These are phyloP conservation scores for Gortyna flavago DNA, from an alignment of 2,888 invertebrate species.

Conservation along the genomic window DNA sequence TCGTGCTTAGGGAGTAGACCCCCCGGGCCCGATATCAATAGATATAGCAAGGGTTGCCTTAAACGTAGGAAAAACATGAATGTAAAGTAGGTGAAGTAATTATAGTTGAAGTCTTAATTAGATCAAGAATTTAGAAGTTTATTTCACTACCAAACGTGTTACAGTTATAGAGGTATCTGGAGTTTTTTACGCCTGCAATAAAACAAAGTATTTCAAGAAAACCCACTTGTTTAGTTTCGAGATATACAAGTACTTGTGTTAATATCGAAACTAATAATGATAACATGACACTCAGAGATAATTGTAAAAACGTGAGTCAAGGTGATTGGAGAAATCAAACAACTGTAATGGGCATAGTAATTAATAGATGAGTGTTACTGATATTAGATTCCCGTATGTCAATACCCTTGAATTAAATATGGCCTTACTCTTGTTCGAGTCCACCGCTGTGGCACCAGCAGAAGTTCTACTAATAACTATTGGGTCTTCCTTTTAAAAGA, in stretches of 20 bases:
- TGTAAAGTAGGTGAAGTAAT: not conserved
- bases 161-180: conserved; percentile 25
- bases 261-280: conserved; percentile 41
- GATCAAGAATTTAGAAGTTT: conserved; percentile 7
- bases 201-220: conserved; percentile 20
- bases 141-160: conserved; percentile 1
- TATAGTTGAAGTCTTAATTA: conserved; percentile 12
- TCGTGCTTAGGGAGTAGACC: no score
- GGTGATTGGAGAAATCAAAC: conserved; percentile 5
- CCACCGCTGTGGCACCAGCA: not conserved
- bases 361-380: conserved; percentile 9
- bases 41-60: not conserved
- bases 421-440: not conserved
- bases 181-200: conserved; percentile 1
- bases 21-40: not conserved
- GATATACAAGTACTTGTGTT: conserved; percentile 25
- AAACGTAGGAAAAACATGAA: not conserved
- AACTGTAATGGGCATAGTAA: conserved; percentile 1
- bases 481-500: no score
- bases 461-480: not conserved
- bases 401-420: not conserved
- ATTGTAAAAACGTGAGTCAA: conserved; percentile 30
- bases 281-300: conserved; percentile 18
- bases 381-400: conserved; percentile 1
- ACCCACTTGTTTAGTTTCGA: conserved; percentile 17